Evolutionary conservation across 2,888 invertebrate genomes (phyloP).

Genomic region (Epirrhoe alternata): DNA sequence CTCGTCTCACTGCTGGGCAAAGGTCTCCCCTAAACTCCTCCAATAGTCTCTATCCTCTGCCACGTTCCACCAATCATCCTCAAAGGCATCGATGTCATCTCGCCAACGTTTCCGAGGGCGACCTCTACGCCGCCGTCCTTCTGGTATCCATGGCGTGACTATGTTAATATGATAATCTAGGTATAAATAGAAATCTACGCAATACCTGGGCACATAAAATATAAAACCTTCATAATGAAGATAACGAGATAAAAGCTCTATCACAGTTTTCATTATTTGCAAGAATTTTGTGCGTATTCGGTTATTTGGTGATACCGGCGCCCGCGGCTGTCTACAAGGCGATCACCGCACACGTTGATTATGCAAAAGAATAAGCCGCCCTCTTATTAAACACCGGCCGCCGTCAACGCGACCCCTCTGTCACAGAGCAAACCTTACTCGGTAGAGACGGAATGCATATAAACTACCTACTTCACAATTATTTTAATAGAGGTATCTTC

Average conservation of each 20-base stretch:
- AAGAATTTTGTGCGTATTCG: slow-evolving; percentile 23
- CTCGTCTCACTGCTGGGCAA: too few relatives aligned
- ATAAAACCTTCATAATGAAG: too few relatives aligned
- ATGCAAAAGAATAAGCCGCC: slow-evolving; percentile 69
- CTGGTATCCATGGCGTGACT: too few relatives aligned
- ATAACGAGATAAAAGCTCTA: not conserved
- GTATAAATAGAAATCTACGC: too few relatives aligned
- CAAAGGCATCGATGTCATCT: too few relatives aligned
- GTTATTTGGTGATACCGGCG: slow-evolving; percentile 37
- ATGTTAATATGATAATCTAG: too few relatives aligned
- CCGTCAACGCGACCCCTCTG: slow-evolving; percentile 65
- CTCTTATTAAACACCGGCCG: slow-evolving; percentile 69
- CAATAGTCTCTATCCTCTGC: too few relatives aligned
- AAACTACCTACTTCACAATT: not conserved
- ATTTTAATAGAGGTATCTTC: not conserved
- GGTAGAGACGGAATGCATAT: slow-evolving; percentile 16
- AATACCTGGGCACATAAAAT: too few relatives aligned
- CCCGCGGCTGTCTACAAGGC: slow-evolving; percentile 62
- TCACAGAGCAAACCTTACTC: slow-evolving; percentile 17
- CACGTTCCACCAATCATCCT: too few relatives aligned
- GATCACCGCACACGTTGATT: slow-evolving; percentile 74
- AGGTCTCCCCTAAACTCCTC: too few relatives aligned
- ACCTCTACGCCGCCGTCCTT: too few relatives aligned
- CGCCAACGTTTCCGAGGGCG: too few relatives aligned
- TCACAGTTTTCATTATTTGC: slow-evolving; percentile 27